These are phyloP conservation scores for Parapristionchus giblindavisi DNA, from an alignment of 2,888 invertebrate species.

Conservation along the genomic window DNA sequence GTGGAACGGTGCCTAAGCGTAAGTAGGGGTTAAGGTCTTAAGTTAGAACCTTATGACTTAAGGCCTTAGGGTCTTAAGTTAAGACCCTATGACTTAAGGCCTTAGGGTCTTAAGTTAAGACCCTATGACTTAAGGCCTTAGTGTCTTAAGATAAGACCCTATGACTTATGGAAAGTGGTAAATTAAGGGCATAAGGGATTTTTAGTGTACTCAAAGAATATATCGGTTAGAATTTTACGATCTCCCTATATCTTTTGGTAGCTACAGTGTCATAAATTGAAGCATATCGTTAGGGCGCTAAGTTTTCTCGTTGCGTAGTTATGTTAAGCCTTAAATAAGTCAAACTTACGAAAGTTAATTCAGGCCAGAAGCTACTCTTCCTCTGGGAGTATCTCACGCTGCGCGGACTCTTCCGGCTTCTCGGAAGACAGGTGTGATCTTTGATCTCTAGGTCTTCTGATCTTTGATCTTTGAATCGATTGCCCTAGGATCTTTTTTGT, in stretches of 20 bases:
- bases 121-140: too few species aligned
- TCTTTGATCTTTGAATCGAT: background rate
- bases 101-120: too few species aligned
- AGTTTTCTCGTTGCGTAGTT: background rate
- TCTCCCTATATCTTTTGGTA: too few species aligned
- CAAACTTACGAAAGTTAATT: background rate
- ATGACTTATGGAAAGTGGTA: background rate
- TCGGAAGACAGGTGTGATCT: constrained; percentile 35
- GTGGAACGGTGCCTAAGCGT: constrained; percentile 30
- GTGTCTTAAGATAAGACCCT: too few species aligned
- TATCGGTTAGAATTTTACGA: too few species aligned
- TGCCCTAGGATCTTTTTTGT: background rate
- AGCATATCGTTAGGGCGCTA: too few species aligned
- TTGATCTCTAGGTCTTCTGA: too few species aligned
- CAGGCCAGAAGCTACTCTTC: constrained; percentile 47
- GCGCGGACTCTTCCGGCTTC: constrained; percentile 57
- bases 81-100: too few species aligned
- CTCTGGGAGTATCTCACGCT: constrained; percentile 55
- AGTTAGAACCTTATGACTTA: too few species aligned
- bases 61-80: too few species aligned
- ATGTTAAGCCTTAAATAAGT: constrained; percentile 11
- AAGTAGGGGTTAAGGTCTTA: background rate
- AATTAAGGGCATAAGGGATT: background rate
- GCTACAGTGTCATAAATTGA: too few species aligned
- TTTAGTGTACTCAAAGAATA: too few species aligned